phyloP scores from a whole-genome alignment of 2,888 invertebrate genomes.

The Dromius quadrimaculatus region DNA sequence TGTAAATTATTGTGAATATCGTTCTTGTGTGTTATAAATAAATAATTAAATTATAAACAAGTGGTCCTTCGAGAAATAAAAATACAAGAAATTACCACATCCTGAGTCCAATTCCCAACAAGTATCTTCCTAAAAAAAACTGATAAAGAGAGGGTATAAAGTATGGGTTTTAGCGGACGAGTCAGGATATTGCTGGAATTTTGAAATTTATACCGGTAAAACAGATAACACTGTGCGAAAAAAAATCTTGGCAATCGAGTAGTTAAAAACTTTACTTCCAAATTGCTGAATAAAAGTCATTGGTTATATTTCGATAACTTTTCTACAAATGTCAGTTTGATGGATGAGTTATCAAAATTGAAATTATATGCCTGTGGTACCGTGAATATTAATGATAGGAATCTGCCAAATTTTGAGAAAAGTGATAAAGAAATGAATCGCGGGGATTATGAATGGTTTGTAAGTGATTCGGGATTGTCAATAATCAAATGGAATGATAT shows the following conservation, averaged over 20 bases:
- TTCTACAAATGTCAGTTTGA: slow-evolving; percentile 56
- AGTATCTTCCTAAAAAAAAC: slow-evolving; percentile 51
- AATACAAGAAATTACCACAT: no score
- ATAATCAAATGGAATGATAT: slow-evolving; percentile 58
- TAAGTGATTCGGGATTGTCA: slow-evolving; percentile 56
- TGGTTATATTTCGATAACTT: slow-evolving; percentile 59
- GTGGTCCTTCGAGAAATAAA: no score
- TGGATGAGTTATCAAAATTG: slow-evolving; percentile 53
- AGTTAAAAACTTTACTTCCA: slow-evolving; percentile 55
- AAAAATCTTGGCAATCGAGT: slow-evolving; percentile 55
- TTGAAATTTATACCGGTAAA: slow-evolving; percentile 57
- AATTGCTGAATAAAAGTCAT: slow-evolving; percentile 54
- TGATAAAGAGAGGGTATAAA: slow-evolving; percentile 51
- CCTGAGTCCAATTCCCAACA: no score
- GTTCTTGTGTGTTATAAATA: no score
- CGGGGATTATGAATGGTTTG: slow-evolving; percentile 54
- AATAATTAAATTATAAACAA: no score
- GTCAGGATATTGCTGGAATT: slow-evolving; percentile 55
- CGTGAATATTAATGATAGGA: slow-evolving; percentile 45
- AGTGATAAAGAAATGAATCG: slow-evolving; percentile 53
- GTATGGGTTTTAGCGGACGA: slow-evolving; percentile 53
- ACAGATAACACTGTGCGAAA: slow-evolving; percentile 53
- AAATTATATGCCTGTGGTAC: slow-evolving; percentile 52
- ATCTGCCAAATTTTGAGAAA: slow-evolving; percentile 49
- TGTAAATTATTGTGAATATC: no score